Evolutionary conservation across 1,140 invertebrate genomes (phyloP), one percentile per base, ranked within the genome.

Genomic region (Scaptomyza graminum): DNA sequence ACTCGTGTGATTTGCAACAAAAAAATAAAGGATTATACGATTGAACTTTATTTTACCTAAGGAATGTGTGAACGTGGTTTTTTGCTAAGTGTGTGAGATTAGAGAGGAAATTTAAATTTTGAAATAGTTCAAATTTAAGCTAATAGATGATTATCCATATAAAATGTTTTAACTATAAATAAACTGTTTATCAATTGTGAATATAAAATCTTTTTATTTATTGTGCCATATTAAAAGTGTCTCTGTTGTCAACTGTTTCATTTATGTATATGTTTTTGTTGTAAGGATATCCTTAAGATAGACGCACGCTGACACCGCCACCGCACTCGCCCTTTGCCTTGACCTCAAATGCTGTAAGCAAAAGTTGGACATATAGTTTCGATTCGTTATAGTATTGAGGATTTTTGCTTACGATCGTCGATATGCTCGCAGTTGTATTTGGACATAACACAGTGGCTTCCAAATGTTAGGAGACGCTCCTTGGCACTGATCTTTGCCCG

Each of bases 341-440:
- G 16, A 77, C 34, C 37, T 91, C 88, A 8, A 74, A 91, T 28
- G 73, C 90, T 91, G 55, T 1, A 78, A 83, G 18, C 31, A 6
- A 18, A 49, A 50, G 18, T 49, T 52, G 2, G 43, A 50, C 1
- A n/a, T 7, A 13, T 22, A 11, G 41, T 1, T 15, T 55, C 16
- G 6, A 13, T 7, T 5, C 11, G n/a, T 7, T 22, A 15, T 15
- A 46, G 5, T 5, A 25, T 50, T 39, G 9, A 34, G 8, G 46
- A 3, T 12, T 25, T 5, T 52, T n/a, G n/a, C 84, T 89, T 60
- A 91, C 90, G 90, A 68, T 89, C 90, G 44, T 91, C 88, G 15
- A 74, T 65, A 28, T 91, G 90, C 41, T 90, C 78, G 56, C 90
- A 91, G 50, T 91, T 91, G 68, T 90, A 91, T 47, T 90, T 91